A percentile compares a stretch with the other conserved stretches of the same genome.
phyloP scores from a whole-genome alignment of 2,888 invertebrate genomes.

The Lochmaea crataegi region DNA sequence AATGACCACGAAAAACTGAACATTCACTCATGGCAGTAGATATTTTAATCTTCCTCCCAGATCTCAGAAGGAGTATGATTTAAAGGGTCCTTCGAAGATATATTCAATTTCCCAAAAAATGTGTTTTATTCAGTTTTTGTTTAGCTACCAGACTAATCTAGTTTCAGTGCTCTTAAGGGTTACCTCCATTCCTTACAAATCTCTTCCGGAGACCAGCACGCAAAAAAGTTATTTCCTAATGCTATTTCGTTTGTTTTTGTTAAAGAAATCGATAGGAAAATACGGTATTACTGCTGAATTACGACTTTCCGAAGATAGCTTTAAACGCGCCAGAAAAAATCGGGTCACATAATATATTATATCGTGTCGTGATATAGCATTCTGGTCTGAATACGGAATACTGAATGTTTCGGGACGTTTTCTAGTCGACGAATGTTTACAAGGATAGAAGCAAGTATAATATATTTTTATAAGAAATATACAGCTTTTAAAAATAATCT shows the following conservation, averaged over 20 bases:
- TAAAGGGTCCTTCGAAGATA: too few species aligned
- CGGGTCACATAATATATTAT: conserved; percentile 10
- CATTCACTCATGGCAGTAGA: too few species aligned
- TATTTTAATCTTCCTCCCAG: too few species aligned
- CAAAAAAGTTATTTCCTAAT: conserved; percentile 48
- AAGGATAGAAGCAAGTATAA: neutral
- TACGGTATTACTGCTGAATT: conserved; percentile 30
- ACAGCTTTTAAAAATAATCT: neutral
- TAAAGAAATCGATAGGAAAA: conserved; percentile 36
- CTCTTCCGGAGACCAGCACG: conserved; percentile 45
- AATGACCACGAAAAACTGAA: too few species aligned
- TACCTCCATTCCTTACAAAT: conserved; percentile 47
- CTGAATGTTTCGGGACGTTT: conserved; percentile 1
- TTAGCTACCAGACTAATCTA: conserved; percentile 4
- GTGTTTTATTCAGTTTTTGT: neutral
- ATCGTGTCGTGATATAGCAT: neutral
- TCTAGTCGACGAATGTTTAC: neutral
- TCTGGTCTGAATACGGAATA: neutral
- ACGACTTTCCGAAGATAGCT: conserved; percentile 26
- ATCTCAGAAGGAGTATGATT: too few species aligned
- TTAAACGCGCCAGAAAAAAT: conserved; percentile 18
- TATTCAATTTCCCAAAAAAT: neutral
- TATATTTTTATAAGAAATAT: neutral
- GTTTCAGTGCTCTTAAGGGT: conserved; percentile 38
- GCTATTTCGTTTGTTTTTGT: conserved; percentile 42